phyloP scores from a whole-genome alignment of 2,113 vertebrate species.

The Chelonoidis abingdonii region DNA sequence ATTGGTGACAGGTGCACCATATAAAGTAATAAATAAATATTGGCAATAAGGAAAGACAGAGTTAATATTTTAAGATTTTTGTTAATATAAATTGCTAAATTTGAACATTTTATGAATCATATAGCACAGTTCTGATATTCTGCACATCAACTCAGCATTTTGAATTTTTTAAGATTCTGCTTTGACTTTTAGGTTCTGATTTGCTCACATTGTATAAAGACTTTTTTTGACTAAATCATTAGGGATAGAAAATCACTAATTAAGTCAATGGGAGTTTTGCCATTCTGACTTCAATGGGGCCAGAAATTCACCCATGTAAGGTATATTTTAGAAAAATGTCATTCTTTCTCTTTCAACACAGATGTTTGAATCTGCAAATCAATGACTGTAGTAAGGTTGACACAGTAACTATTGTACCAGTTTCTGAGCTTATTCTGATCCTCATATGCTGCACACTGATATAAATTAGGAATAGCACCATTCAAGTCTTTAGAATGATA shows the following conservation, averaged over 20 bases:
- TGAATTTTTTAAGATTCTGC: background rate
- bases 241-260: rapidly evolving
- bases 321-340: background rate
- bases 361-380: background rate
- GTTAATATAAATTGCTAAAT: background rate
- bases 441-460: too few species aligned
- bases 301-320: background rate
- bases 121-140: background rate
- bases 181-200: background rate
- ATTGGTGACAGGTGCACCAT: background rate
- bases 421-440: too few species aligned
- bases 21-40: background rate
- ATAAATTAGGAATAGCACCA: background rate
- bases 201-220: background rate
- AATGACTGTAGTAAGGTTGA: background rate
- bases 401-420: too few species aligned
- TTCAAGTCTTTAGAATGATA: background rate
- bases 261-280: background rate
- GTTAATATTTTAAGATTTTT: background rate
- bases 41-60: background rate
- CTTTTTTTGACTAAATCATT: background rate
- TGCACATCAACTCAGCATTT: rapidly evolving
- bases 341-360: background rate
- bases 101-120: rapidly evolving
- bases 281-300: background rate